Evolutionary conservation across 2,888 invertebrate genomes (phyloP), one percentile per base, ranked within the genome.

Genomic region (Parnassius apollo): DNA sequence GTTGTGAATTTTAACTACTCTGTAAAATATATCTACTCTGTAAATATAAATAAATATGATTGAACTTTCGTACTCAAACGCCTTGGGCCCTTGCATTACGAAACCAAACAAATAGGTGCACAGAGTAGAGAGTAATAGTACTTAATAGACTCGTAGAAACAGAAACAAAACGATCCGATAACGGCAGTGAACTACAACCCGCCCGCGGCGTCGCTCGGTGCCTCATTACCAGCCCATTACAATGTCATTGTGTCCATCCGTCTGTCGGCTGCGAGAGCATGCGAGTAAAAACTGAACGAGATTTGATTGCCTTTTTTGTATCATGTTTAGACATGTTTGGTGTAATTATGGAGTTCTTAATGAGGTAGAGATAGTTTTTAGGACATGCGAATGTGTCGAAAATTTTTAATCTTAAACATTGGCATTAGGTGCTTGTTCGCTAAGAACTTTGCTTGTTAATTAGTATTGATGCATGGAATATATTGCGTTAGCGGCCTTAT

Each of bases 191-290:
- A 63, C 66, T 68, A 64, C 61, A 8, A 42, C 48, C 52, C 59
- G 71, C 70, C 70, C 64, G 68, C 73, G 71, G 73, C 73, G 68
- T 50, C 54, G 61, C 60, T 64, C 51, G 62, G 53, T 64, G 69
- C 66, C 74, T 76, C 77, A 75, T 78, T 77, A 78, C 69, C 42
- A 59, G 51, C 64, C 72, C 72, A 80, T 80, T 77, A 79, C 71
- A 61, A 63, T 71, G 75, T 77, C 77, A 71, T 65, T 75, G 75
- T 62, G 75, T 75, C 74, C 61, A 71, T 68, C 71, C 68, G 72
- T 70, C 68, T 12, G 57, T 42, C 55, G n/a, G 48, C 9, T n/a
- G 25, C 1, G 18, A n/a, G 35, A 9, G 12, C 25, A 48, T 53
- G 48, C 46, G 52, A 51, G 56, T 51, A 50, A 61, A 55, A 61